Conservation (phyloP, 2,888 invertebrate genomes). For the Drosophila mercatorum region DNA sequence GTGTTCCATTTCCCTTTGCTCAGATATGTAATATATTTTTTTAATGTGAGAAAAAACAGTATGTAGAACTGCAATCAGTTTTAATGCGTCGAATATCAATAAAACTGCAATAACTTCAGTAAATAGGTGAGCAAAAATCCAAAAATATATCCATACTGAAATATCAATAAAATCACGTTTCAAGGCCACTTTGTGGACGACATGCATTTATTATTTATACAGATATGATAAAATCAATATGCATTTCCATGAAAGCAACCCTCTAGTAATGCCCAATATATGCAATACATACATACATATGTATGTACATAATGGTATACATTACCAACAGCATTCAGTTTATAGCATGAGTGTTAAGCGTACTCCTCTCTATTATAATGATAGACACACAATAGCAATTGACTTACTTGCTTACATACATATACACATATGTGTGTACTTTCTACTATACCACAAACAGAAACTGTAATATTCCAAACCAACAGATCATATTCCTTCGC, state of each 20-base stretch:
- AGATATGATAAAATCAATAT: constrained; percentile 8
- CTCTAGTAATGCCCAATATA: neutral
- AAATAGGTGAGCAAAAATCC: neutral
- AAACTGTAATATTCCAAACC: neutral
- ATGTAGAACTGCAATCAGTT: neutral
- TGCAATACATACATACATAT: neutral
- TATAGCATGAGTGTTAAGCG: neutral
- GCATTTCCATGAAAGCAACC: neutral
- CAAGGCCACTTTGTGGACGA: neutral
- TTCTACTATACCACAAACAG: neutral
- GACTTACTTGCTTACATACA: neutral
- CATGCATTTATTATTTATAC: constrained; percentile 1
- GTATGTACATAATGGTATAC: neutral
- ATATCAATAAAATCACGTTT: neutral
- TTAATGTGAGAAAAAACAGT: neutral
- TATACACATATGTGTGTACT: neutral
- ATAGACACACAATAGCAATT: neutral
- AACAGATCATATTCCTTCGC: neutral
- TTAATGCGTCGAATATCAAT: neutral
- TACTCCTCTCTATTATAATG: neutral
- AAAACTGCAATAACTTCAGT: neutral
- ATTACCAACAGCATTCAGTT: neutral
- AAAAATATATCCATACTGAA: neutral
- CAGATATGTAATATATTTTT: neutral
- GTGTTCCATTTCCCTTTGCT: neutral